Evolutionary conservation across 1,140 invertebrate species (phyloP).

Genomic region (Orchesella cincta): DNA sequence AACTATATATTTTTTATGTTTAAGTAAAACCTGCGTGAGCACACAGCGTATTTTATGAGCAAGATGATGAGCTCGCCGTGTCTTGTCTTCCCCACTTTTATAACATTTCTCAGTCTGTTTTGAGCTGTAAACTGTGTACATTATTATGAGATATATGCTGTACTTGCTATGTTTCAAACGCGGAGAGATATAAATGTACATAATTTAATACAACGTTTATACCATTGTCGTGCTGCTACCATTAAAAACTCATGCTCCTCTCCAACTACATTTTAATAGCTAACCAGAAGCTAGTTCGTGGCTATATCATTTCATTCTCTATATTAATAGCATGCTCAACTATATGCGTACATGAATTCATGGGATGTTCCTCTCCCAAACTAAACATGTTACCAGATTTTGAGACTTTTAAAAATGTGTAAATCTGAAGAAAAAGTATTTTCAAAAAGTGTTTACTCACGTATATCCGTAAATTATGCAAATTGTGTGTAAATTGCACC

Average conservation of each 20-base stretch:
- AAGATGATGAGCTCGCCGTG: background rate
- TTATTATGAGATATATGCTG: background rate
- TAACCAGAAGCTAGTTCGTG: constrained; percentile 25
- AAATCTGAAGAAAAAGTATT: background rate
- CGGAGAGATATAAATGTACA: too few species aligned
- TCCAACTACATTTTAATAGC: background rate
- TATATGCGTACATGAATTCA: background rate
- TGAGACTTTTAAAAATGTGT: background rate
- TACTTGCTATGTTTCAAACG: background rate
- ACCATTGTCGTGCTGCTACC: background rate
- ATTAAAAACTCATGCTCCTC: background rate
- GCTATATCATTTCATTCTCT: background rate
- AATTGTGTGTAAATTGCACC: background rate
- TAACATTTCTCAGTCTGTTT: background rate
- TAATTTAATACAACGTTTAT: background rate
- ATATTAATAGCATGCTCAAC: background rate
- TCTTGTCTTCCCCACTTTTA: background rate
- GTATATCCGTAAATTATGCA: background rate
- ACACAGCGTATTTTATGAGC: background rate
- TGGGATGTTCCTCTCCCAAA: background rate
- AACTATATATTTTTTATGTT: constrained; percentile 9
- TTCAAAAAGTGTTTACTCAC: background rate
- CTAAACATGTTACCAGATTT: background rate
- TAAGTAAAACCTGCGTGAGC: constrained; percentile 19
- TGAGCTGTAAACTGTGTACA: background rate